Percentiles rank a stretch among this genome's conserved stretches.
phyloP scores from a whole-genome alignment of 2,888 invertebrate species.

The Tethea ocularis region DNA sequence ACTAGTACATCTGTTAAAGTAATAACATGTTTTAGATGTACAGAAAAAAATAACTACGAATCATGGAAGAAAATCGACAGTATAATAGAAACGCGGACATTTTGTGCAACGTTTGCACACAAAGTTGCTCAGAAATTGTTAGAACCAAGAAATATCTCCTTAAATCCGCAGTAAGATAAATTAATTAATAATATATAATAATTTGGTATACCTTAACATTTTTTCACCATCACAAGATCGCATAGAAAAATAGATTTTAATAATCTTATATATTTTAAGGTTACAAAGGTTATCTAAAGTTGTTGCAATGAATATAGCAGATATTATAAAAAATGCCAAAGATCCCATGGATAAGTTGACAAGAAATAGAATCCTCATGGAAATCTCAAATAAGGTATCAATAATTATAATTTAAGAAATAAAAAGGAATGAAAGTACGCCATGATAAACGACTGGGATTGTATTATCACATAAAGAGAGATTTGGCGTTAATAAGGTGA shows the following conservation, averaged over 20 bases:
- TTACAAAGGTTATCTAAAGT: conserved; percentile 48
- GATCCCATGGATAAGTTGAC: conserved; percentile 19
- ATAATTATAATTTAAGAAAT: no score
- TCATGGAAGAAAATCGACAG: conserved; percentile 16
- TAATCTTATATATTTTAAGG: conserved; percentile 39
- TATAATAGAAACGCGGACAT: conserved; percentile 31
- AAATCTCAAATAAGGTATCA: conserved; percentile 60
- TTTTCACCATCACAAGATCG: not conserved
- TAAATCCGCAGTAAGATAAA: conserved; percentile 55
- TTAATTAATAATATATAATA: not conserved
- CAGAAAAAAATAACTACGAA: conserved; percentile 16
- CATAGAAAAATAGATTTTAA: not conserved
- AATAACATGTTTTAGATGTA: not conserved
- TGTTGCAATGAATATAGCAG: conserved; percentile 50
- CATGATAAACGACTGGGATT: no score
- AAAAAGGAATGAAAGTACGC: not conserved
- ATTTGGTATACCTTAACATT: no score
- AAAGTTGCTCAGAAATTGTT: conserved; percentile 50
- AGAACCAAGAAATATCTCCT: conserved; percentile 41
- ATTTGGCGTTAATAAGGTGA: no score
- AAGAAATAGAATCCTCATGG: conserved; percentile 42
- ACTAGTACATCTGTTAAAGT: no score
- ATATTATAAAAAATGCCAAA: conserved; percentile 34
- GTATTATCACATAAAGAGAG: no score
- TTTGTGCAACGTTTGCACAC: conserved; percentile 55